Conservation (phyloP, 2,888 invertebrate species). For the Aproaerema taeniolella region DNA sequence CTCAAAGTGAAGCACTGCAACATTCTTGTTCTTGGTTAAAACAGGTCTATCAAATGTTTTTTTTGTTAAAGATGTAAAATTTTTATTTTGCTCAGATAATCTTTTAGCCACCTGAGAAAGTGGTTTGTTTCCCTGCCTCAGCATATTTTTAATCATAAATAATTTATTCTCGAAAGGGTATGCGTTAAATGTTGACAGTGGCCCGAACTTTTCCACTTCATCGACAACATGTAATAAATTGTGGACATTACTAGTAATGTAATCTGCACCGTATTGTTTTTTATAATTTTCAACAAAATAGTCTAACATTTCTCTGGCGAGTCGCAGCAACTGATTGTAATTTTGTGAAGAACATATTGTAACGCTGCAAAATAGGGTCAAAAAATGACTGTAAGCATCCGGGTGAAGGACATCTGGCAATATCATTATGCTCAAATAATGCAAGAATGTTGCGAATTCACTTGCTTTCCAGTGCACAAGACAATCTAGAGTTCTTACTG, state of each 20-base stretch:
- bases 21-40: background rate
- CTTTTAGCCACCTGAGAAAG: constrained; percentile 10
- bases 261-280: constrained; percentile 14
- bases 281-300: constrained; percentile 18
- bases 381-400: constrained; percentile 17
- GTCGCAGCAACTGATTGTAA: constrained; percentile 12
- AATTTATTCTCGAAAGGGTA: constrained; percentile 20
- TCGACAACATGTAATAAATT: constrained; percentile 15
- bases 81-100: constrained; percentile 2
- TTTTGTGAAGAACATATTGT: constrained; percentile 20
- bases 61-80: background rate
- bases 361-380: constrained; percentile 18
- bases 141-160: constrained; percentile 16
- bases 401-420: constrained; percentile 13
- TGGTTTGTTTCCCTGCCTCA: constrained; percentile 12
- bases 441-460: constrained; percentile 21
- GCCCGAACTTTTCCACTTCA: constrained; percentile 8
- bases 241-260: constrained; percentile 18
- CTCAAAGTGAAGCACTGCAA: background rate
- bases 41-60: background rate
- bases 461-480: constrained; percentile 19
- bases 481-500: constrained; percentile 13
- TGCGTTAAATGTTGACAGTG: constrained; percentile 6
- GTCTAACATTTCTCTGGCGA: constrained; percentile 18
- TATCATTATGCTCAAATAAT: constrained; percentile 20